phyloP scores from a whole-genome alignment of 2,113 vertebrate genomes.

The Procavia capensis region DNA sequence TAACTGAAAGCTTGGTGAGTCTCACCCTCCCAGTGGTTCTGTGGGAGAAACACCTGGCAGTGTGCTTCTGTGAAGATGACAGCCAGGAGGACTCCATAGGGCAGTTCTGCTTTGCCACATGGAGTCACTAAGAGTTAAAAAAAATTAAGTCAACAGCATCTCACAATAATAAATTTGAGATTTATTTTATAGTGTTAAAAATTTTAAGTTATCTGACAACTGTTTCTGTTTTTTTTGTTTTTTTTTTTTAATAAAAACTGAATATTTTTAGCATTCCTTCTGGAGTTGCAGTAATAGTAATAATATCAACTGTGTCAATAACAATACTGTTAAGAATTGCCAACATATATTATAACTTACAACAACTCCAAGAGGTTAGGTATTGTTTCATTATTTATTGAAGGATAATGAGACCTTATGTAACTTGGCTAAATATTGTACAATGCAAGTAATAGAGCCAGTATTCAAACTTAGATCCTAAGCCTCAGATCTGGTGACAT shows the following conservation, averaged over 20 bases:
- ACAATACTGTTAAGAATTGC: neutral
- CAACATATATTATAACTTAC: neutral
- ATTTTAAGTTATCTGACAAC: neutral
- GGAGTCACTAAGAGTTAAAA: neutral
- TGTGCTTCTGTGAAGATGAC: neutral
- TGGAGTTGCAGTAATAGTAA: neutral
- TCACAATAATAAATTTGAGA: neutral
- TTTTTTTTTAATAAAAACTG: neutral
- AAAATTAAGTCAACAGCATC: neutral
- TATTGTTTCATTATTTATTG: conserved; percentile 1
- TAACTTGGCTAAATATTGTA: neutral
- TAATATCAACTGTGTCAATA: neutral
- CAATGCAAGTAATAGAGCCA: neutral
- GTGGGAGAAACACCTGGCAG: neutral
- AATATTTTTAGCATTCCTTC: conserved; percentile 22
- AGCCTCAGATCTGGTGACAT: neutral
- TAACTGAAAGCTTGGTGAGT: neutral
- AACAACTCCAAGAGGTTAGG: neutral
- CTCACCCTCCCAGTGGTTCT: neutral
- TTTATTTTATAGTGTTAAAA: conserved; percentile 31
- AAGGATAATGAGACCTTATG: neutral
- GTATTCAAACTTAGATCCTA: neutral
- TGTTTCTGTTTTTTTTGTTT: conserved; percentile 44
- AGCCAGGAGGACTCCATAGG: neutral
- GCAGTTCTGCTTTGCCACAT: neutral